Conservation (phyloP, 2,888 invertebrate species). For the Acanthopleura granulata region DNA sequence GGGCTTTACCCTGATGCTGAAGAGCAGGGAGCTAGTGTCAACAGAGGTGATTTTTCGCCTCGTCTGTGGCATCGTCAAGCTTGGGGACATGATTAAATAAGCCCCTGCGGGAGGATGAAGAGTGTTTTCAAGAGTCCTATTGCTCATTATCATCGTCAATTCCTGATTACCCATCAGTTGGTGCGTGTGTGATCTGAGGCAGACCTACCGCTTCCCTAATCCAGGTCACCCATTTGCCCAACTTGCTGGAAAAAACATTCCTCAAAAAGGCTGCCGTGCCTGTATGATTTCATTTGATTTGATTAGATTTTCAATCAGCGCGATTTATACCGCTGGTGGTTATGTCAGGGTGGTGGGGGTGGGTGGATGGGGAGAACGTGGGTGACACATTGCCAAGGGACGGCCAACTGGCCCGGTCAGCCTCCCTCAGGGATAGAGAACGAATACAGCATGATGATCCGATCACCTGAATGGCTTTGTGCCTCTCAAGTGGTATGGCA, state of each 20-base stretch:
- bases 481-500: too few relatives aligned
- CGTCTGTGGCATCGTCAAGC: neutral
- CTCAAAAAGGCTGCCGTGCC: neutral
- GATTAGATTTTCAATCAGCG: neutral
- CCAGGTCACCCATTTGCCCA: slow-evolving; percentile 11
- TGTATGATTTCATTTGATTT: slow-evolving; percentile 16
- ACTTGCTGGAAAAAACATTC: slow-evolving; percentile 2
- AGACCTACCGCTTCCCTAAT: neutral
- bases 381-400: too few relatives aligned
- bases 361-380: too few relatives aligned
- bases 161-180: slow-evolving; percentile 7
- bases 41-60: slow-evolving; percentile 5
- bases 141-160: slow-evolving; percentile 15
- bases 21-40: neutral
- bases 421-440: too few relatives aligned
- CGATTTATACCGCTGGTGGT: too few relatives aligned
- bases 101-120: slow-evolving; percentile 3
- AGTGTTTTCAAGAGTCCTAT: slow-evolving; percentile 16
- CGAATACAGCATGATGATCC: too few relatives aligned
- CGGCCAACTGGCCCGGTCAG: too few relatives aligned
- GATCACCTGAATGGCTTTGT: too few relatives aligned
- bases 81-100: slow-evolving; percentile 17
- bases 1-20: neutral
- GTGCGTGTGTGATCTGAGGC: neutral
- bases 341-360: too few relatives aligned